Evolutionary conservation across 2,888 invertebrate genomes (phyloP).

Genomic region (Scaptomyza cyrtandrae): DNA sequence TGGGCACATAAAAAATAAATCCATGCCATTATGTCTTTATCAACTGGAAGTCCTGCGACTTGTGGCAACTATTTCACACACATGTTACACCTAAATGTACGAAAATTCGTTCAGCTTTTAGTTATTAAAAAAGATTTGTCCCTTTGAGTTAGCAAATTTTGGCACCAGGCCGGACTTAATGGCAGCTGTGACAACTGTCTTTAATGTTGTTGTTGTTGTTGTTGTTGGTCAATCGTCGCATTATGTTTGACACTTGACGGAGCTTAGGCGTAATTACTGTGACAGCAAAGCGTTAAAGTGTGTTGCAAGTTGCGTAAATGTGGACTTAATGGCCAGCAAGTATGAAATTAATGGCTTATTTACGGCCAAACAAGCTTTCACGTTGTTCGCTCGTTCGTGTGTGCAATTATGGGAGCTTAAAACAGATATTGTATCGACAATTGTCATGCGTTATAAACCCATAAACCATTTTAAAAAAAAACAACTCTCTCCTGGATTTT

Average conservation of each 20-base stretch:
- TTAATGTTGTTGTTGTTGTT: constrained; percentile 40
- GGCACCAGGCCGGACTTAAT: constrained; percentile 62
- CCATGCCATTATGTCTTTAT: constrained; percentile 79
- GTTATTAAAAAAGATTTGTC: constrained; percentile 80
- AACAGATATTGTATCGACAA: constrained; percentile 18
- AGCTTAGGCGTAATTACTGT: constrained; percentile 75
- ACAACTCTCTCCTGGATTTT: not conserved
- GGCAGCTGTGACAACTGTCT: constrained; percentile 65
- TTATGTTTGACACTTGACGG: constrained; percentile 75
- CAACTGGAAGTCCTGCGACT: constrained; percentile 59
- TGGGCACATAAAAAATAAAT: constrained; percentile 70
- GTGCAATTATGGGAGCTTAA: constrained; percentile 54
- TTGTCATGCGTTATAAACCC: constrained; percentile 21
- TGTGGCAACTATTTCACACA: constrained; percentile 76
- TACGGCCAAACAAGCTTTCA: constrained; percentile 21
- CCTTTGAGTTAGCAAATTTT: constrained; percentile 65
- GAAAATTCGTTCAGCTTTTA: constrained; percentile 20
- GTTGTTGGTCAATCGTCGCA: constrained; percentile 51
- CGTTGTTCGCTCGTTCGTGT: constrained; percentile 1
- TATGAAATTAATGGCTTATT: constrained; percentile 75
- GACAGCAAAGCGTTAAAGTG: constrained; percentile 57
- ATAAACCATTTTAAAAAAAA: constrained; percentile 1
- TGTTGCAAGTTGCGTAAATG: constrained; percentile 45
- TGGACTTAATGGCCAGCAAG: constrained; percentile 73
- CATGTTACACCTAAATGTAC: constrained; percentile 59